phyloP scores from a whole-genome alignment of 1,140 invertebrate species.

The Drosophila willistoni region DNA sequence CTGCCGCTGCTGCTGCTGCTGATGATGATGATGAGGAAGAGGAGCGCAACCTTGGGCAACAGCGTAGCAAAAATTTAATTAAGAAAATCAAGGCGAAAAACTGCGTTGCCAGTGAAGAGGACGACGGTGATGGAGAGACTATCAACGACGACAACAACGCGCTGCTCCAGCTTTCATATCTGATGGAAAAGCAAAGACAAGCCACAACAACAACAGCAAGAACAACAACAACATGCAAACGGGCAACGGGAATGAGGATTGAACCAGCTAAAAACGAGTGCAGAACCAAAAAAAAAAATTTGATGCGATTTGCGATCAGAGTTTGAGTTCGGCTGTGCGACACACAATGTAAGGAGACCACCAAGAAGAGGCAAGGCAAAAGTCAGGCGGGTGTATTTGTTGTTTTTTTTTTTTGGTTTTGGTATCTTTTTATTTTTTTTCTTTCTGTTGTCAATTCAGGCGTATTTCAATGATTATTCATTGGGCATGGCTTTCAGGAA shows the following conservation, averaged over 20 bases:
- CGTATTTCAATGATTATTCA: conserved; percentile 78
- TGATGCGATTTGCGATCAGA: conserved; percentile 60
- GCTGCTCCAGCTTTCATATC: conserved; percentile 79
- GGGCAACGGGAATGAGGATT: conserved; percentile 45
- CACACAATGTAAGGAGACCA: conserved; percentile 59
- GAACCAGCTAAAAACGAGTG: conserved; percentile 53
- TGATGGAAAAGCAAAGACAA: conserved; percentile 57
- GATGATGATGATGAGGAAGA: conserved; percentile 22
- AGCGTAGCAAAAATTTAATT: conserved; percentile 80
- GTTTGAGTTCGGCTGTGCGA: conserved; percentile 49
- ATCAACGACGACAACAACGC: conserved; percentile 68
- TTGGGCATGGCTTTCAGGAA: conserved; percentile 74
- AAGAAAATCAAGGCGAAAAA: conserved; percentile 79
- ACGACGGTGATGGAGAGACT: conserved; percentile 40
- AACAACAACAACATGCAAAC: conserved; percentile 41
- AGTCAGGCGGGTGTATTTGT: conserved; percentile 53
- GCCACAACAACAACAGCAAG: conserved; percentile 43
- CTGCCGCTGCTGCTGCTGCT: too few relatives aligned
- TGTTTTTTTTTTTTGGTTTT: conserved; percentile 12
- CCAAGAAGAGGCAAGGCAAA: conserved; percentile 67
- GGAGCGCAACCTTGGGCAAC: conserved; percentile 62
- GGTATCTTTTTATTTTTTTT: conserved; percentile 7
- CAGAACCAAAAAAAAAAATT: conserved; percentile 68
- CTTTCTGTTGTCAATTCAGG: conserved; percentile 58
- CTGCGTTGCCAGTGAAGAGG: conserved; percentile 44